Base-by-base conservation (phyloP, 2,113 vertebrate species). In the Dissostichus mawsoni region DNA sequence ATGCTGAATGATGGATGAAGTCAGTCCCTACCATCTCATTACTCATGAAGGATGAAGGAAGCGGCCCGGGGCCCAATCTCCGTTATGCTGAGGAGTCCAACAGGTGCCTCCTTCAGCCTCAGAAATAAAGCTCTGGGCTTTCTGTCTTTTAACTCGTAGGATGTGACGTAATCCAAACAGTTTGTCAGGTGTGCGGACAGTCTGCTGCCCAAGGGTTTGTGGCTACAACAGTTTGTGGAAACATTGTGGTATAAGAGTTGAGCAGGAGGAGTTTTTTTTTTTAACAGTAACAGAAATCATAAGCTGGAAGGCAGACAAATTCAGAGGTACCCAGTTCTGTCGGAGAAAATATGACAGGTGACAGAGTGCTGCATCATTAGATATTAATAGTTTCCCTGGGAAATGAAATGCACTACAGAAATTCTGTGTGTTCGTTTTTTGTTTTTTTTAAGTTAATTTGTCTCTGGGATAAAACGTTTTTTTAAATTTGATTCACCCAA, bases 1-100 rank as follows among this genome's bases (percentile, higher is more conserved):
- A 55, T 52, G 56, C 25, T 71, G 33, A 79, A 23, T 52, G 69
- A 83, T 74, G 64, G 67, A 76, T 80, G 53, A 64, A 75, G 36
- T 74, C 69, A 70, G 55, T 51, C 53, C 56, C 23, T 45, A n/a
- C 48, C 18, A 44, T 58, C 41, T 9, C 41, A 51, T 87, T 45
- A 78, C 63, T 89, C 87, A 86, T 0, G 2, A 14, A 14, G 16
- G 44, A 36, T 51, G 72, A 76, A 61, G 33, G 9, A 59, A 44
- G 9, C 41, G 51, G 50, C 41, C 74, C 80, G 16, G 10, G 25
- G 64, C 50, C 56, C 47, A 56, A 18, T 50, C 72, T 55, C 50
- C 50, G 23, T 47, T 36, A 57, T 61, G 25, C 25, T 25, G 18
- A 25, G 65, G n/a, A 58, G 25, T 20, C 16, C 20, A 62, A 29